These are phyloP conservation scores for Cassiopea xamachana DNA, from an alignment of 30 jellyfish, hydroid and myxozoan genomes.

Conservation along the genomic window DNA sequence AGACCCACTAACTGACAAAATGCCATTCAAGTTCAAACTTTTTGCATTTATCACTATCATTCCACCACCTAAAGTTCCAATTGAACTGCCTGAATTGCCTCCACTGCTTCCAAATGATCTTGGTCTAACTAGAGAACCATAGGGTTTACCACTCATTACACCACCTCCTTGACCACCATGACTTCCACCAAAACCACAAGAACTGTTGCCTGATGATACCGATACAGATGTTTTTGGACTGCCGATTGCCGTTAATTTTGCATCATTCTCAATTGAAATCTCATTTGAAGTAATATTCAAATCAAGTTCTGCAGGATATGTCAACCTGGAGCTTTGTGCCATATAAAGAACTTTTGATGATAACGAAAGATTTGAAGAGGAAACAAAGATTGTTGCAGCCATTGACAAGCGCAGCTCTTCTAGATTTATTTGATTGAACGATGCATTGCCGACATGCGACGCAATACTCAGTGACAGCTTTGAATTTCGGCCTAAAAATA, in stretches of 20 bases:
- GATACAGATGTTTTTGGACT: slow-evolving; percentile 35
- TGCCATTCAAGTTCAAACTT: slow-evolving; percentile 24
- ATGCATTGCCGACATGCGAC: slow-evolving; percentile 26
- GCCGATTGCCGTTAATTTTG: slow-evolving; percentile 27
- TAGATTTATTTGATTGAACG: slow-evolving; percentile 4
- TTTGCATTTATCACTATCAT: slow-evolving; percentile 20
- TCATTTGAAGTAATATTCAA: slow-evolving; percentile 25
- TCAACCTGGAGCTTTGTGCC: slow-evolving; percentile 52
- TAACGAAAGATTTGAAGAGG: slow-evolving; percentile 8
- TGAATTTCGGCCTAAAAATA: slow-evolving; percentile 26
- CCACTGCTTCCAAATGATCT: slow-evolving; percentile 72
- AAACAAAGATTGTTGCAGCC: slow-evolving; percentile 9
- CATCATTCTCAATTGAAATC: slow-evolving; percentile 41
- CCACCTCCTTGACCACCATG: slow-evolving; percentile 86
- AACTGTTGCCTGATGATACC: slow-evolving; percentile 40
- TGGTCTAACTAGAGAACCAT: slow-evolving; percentile 56
- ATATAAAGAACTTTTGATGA: background rate
- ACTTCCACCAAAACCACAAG: slow-evolving; percentile 73
- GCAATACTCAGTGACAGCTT: slow-evolving; percentile 1
- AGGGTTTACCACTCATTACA: slow-evolving; percentile 15
- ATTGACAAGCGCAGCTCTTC: slow-evolving; percentile 24
- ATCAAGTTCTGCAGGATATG: slow-evolving; percentile 9
- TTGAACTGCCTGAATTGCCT: slow-evolving; percentile 24
- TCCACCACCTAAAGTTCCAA: slow-evolving; percentile 60
- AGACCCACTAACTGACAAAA: slow-evolving; percentile 26